phyloP scores from a whole-genome alignment of 2,113 vertebrate genomes.

The Todiramphus saurophagus region DNA sequence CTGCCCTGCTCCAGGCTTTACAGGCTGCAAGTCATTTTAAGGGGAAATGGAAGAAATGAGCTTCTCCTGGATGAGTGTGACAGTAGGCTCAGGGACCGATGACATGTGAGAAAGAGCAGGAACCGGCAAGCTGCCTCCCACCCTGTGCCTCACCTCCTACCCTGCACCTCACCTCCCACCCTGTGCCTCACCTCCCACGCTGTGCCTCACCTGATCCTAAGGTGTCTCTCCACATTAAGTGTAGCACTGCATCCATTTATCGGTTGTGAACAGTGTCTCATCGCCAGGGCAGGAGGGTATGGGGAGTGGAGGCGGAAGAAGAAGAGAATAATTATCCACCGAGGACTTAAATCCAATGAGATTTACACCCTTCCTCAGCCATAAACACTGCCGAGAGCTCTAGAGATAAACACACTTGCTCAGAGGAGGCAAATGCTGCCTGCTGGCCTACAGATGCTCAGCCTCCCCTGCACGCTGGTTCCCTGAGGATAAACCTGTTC shows the following conservation, averaged over 20 bases:
- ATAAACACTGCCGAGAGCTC: constrained; percentile 7
- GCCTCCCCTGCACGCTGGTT: background rate
- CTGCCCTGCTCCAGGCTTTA: constrained; percentile 23
- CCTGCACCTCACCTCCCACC: background rate
- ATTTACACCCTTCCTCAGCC: constrained; percentile 16
- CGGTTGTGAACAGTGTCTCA: background rate
- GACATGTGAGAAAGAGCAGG: background rate
- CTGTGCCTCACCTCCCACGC: background rate
- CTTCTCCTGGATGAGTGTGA: background rate
- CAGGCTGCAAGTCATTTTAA: constrained; percentile 47
- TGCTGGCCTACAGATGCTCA: constrained; percentile 13
- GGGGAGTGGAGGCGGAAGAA: background rate
- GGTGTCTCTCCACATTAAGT: background rate
- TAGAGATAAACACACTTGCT: background rate
- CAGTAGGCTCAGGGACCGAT: background rate
- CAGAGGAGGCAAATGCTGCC: background rate
- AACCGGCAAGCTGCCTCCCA: background rate
- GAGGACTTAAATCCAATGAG: background rate
- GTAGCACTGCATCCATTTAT: background rate
- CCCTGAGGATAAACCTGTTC: background rate
- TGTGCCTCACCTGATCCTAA: background rate
- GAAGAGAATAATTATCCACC: constrained; percentile 8
- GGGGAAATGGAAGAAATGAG: constrained; percentile 29
- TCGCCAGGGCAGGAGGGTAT: background rate
- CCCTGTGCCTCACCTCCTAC: background rate